A percentile compares a stretch with the other conserved stretches of the same genome.
phyloP scores from a whole-genome alignment of 2,797 vertebrate species.

The Otolemur crassicaudatus region DNA sequence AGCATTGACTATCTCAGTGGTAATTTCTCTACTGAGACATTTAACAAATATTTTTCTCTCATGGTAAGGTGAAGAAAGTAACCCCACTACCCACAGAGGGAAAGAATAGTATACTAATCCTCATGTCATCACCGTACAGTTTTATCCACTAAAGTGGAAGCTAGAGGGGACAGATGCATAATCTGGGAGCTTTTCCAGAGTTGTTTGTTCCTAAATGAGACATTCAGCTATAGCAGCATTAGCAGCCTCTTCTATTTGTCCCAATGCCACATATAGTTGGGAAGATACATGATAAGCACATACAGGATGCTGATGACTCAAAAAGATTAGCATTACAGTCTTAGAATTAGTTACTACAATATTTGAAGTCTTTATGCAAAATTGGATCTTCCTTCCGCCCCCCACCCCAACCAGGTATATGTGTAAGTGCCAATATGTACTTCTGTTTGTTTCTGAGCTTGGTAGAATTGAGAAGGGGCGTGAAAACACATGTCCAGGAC shows the following conservation, averaged over 20 bases:
- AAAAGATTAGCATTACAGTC: constrained; percentile 6
- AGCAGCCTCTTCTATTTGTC: constrained; percentile 70
- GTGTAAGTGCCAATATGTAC: not conserved
- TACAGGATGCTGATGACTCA: constrained; percentile 40
- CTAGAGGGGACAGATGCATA: constrained; percentile 69
- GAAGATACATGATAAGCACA: constrained; percentile 59
- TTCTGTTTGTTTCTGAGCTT: constrained; percentile 32
- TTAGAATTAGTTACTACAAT: constrained; percentile 24
- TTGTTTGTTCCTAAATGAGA: constrained; percentile 66
- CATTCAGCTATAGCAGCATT: constrained; percentile 42
- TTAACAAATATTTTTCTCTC: constrained; percentile 58
- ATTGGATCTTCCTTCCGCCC: not conserved
- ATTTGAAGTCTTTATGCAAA: not conserved
- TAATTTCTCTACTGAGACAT: constrained; percentile 36
- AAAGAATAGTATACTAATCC: constrained; percentile 60
- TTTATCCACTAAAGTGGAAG: constrained; percentile 63
- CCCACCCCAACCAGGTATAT: not conserved
- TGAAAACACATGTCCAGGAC: not conserved
- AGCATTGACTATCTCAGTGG: not conserved
- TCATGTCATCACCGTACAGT: constrained; percentile 46
- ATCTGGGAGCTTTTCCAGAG: constrained; percentile 71
- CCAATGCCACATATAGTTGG: constrained; percentile 29
- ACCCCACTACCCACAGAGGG: not conserved
- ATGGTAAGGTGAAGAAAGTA: constrained; percentile 37
- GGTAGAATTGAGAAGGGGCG: not conserved